Conservation (phyloP, 2,113 vertebrate genomes). For the Cichladusa arquata region DNA sequence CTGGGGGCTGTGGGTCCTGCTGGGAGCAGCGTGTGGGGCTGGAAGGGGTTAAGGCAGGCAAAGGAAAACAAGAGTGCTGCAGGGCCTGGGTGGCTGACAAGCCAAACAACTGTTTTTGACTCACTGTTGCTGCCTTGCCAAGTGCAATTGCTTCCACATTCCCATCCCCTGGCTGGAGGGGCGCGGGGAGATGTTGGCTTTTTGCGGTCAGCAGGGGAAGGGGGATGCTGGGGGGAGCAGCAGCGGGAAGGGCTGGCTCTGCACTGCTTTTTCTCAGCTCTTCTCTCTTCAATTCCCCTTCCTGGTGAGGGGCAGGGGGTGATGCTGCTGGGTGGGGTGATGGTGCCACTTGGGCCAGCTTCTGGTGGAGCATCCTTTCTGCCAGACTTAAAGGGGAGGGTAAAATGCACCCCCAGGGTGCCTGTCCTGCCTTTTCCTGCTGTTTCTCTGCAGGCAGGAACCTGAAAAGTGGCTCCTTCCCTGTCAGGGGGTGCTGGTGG, state of each 20-base stretch:
- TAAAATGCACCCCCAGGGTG: neutral
- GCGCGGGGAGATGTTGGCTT: constrained; percentile 20
- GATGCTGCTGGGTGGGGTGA: neutral
- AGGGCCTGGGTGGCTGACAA: constrained; percentile 61
- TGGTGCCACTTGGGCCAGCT: neutral
- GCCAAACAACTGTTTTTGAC: constrained; percentile 70
- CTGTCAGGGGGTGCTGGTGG: neutral
- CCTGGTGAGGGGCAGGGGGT: neutral
- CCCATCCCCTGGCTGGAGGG: constrained; percentile 56
- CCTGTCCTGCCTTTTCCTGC: neutral
- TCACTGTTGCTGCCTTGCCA: constrained; percentile 64
- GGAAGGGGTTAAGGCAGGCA: constrained; percentile 30
- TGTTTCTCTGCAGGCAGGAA: neutral
- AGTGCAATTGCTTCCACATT: constrained; percentile 64
- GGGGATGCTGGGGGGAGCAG: constrained; percentile 19
- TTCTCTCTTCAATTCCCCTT: neutral
- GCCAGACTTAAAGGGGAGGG: neutral
- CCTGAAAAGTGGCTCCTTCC: neutral
- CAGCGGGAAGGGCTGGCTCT: neutral
- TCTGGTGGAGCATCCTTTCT: neutral
- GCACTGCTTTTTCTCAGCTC: neutral
- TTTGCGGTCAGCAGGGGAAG: constrained; percentile 27
- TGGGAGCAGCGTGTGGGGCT: neutral
- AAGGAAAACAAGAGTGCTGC: constrained; percentile 58
- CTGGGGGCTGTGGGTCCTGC: neutral